Evolutionary conservation across 2,797 vertebrate species (phyloP), one percentile per base, ranked within the genome.

Genomic region (Halcyon smyrnensis): DNA sequence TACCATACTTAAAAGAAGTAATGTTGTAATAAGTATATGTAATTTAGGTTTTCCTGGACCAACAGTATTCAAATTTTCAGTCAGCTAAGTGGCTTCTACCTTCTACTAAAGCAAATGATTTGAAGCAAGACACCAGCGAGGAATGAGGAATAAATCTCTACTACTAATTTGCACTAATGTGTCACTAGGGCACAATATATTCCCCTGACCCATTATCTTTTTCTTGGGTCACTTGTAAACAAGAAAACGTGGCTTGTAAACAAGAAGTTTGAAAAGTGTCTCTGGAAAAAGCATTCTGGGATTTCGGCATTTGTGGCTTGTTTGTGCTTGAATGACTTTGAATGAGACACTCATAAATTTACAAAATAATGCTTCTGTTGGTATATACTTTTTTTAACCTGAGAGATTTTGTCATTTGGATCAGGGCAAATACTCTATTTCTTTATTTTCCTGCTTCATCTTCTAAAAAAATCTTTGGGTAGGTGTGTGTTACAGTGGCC

Each of bases 131-230:
- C 11, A 3, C 24, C 37, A 48, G 46, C 2, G 6, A 77, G 48
- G 48, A 56, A 27, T 16, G 68, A 36, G 48, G n/a, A 56, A 39
- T 11, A 21, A 37, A 64, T 43, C 43, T 89, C 63, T 80, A 36
- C 41, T 83, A 16, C 37, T 74, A 5, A 8, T 89, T 77, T 89
- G 50, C 70, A 80, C 84, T 82, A 48, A 51, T 74, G 28, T 82
- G 75, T 78, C 78, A 73, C 56, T 79, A 69, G 65, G 56, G 34
- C 74, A 89, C 45, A 76, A 32, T 63, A 27, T 63, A 80, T 37
- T 50, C 45, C n/a, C 16, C n/a, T 7, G 8, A 0, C 6, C 36
- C 20, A 1, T 45, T n/a, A n/a, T 19, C 36, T 76, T 0, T 3
- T 39, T 43, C 67, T 70, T 63, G 36, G 41, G 63, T 91, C 65